These are phyloP conservation scores for Odontophorus gujanensis DNA, from an alignment of 2,113 vertebrate species.

Conservation along the genomic window DNA sequence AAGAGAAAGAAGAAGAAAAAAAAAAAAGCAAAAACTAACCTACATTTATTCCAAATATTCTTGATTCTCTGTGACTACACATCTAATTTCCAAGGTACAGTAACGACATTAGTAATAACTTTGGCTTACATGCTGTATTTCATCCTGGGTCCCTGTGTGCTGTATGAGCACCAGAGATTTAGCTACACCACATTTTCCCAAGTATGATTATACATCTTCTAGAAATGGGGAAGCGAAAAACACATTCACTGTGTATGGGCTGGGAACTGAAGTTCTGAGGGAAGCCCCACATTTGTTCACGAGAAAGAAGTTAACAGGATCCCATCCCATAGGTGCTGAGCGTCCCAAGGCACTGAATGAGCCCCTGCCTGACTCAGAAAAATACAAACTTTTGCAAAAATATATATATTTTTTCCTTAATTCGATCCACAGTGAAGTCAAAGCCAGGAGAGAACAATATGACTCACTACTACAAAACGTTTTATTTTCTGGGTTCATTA, in stretches of 20 bases:
- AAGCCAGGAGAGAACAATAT: slow-evolving; percentile 33
- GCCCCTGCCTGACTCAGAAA: not conserved
- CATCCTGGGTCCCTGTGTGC: not conserved
- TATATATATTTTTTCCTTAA: not conserved
- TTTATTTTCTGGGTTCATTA: slow-evolving; percentile 59
- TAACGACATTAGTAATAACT: not conserved
- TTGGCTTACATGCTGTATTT: not conserved
- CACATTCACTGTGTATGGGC: not conserved
- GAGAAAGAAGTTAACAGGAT: not conserved
- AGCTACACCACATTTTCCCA: not conserved
- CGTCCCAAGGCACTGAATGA: not conserved
- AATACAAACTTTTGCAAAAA: slow-evolving; percentile 24
- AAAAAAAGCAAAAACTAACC: not conserved
- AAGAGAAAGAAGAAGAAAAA: not conserved
- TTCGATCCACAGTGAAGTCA: slow-evolving; percentile 22
- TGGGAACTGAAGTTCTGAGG: slow-evolving; percentile 14
- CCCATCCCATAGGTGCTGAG: not conserved
- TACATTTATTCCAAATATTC: not conserved
- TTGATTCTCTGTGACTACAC: not conserved
- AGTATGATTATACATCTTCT: not conserved
- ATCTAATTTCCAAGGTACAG: not conserved
- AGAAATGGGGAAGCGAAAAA: slow-evolving; percentile 15
- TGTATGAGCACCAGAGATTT: not conserved
- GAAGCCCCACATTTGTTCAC: slow-evolving; percentile 1
- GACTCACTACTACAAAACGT: slow-evolving; percentile 49